phyloP scores from a whole-genome alignment of 2,888 invertebrate genomes.

The Parnassius glacialis region DNA sequence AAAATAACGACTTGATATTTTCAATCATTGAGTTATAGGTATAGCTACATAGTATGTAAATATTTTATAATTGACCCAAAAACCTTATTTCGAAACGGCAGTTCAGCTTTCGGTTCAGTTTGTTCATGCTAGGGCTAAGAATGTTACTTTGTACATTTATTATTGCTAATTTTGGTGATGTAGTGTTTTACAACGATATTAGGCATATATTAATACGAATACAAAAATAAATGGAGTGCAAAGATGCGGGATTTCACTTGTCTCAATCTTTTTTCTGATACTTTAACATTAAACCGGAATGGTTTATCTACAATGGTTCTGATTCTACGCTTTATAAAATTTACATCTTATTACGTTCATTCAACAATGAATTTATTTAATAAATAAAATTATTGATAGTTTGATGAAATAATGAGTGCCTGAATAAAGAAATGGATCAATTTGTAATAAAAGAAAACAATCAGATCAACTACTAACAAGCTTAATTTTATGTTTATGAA shows the following conservation, averaged over 20 bases:
- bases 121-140: not conserved
- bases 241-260: constrained; percentile 30
- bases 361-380: constrained; percentile 1
- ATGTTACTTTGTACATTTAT: not conserved
- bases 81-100: too few relatives aligned
- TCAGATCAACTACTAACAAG: not conserved
- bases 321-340: constrained; percentile 41
- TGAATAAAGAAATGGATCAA: too few relatives aligned
- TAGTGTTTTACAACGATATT: not conserved
- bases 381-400: too few relatives aligned
- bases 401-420: too few relatives aligned
- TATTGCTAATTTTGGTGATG: constrained; percentile 4
- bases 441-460: not conserved
- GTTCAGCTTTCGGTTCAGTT: not conserved
- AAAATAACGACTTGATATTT: too few relatives aligned
- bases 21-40: too few relatives aligned
- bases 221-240: constrained; percentile 33
- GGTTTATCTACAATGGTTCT: constrained; percentile 42
- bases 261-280: constrained; percentile 30
- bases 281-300: constrained; percentile 35
- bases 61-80: too few relatives aligned
- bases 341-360: constrained; percentile 18
- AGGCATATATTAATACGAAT: constrained; percentile 25
- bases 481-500: not conserved
- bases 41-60: too few relatives aligned